Evolutionary conservation across 2,113 vertebrate genomes (phyloP).

Genomic region (Leptodactylus fuscus): DNA sequence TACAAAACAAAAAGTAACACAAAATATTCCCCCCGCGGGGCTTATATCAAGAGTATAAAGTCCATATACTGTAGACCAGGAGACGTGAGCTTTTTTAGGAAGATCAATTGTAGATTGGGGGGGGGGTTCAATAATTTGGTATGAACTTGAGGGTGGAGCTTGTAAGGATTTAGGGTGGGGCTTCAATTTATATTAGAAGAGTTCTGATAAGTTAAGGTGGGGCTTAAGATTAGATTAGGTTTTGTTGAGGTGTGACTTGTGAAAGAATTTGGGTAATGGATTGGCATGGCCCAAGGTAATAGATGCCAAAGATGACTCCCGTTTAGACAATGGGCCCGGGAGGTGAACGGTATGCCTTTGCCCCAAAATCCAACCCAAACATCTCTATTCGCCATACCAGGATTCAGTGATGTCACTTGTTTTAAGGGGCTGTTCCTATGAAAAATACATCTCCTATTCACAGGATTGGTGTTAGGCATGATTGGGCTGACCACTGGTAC

Average conservation of each 20-base stretch:
- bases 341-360: no score
- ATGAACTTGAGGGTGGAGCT: background rate
- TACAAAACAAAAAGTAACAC: background rate
- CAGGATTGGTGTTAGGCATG: no score
- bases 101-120: background rate
- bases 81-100: background rate
- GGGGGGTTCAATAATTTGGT: background rate
- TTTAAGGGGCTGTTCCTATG: background rate
- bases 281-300: no score
- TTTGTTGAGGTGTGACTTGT: no score
- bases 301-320: no score
- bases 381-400: no score
- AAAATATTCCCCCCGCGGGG: background rate
- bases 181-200: background rate
- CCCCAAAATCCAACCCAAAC: no score
- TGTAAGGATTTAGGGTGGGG: background rate
- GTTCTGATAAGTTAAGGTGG: background rate
- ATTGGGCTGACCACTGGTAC: no score
- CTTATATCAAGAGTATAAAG: background rate
- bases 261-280: background rate
- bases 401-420: background rate
- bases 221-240: no score
- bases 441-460: no score
- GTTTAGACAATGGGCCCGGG: background rate
- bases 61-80: no score